A percentile compares a stretch with the other conserved stretches of the same genome.
Conservation (phyloP, 1,140 invertebrate genomes). For the Drosophila mayri region DNA sequence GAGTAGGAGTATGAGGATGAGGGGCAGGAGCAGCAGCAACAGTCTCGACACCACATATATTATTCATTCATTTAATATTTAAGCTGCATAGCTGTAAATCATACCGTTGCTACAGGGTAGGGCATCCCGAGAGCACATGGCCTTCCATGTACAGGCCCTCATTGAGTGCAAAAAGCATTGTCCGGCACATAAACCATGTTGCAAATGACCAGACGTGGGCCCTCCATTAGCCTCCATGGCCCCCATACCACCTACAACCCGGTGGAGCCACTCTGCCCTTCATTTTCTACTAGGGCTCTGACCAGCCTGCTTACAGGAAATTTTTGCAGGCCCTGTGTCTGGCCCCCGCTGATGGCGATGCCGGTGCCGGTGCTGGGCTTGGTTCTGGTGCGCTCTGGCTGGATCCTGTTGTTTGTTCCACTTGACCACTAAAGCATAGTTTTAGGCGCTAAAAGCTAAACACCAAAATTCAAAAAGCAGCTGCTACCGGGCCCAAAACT, state of each 20-base stretch:
- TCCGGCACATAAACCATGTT: constrained; percentile 79
- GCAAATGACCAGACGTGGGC: constrained; percentile 80
- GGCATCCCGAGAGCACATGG: constrained; percentile 36
- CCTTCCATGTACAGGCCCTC: constrained; percentile 41
- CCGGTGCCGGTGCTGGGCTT: constrained; percentile 1
- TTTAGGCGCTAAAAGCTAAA: constrained; percentile 84
- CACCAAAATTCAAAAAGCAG: constrained; percentile 82
- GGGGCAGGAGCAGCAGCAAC: constrained; percentile 13
- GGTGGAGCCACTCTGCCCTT: constrained; percentile 37
- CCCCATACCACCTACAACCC: constrained; percentile 4
- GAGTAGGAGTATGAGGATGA: constrained; percentile 1
- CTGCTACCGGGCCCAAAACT: constrained; percentile 55
- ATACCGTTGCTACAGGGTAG: constrained; percentile 32
- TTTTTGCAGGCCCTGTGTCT: constrained; percentile 35
- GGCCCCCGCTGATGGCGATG: constrained; percentile 9
- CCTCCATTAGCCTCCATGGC: constrained; percentile 68
- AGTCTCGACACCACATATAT: constrained; percentile 48
- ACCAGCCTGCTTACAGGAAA: constrained; percentile 20
- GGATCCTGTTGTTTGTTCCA: constrained; percentile 77
- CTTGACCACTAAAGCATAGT: constrained; percentile 83
- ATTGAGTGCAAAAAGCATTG: constrained; percentile 82
- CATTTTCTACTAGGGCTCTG: constrained; percentile 43
- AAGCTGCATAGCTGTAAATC: constrained; percentile 67
- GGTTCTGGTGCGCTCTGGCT: constrained; percentile 9
- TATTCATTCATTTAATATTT: constrained; percentile 79